These are phyloP conservation scores for Verasper variegatus DNA, from an alignment of 2,113 vertebrate species.

Conservation along the genomic window DNA sequence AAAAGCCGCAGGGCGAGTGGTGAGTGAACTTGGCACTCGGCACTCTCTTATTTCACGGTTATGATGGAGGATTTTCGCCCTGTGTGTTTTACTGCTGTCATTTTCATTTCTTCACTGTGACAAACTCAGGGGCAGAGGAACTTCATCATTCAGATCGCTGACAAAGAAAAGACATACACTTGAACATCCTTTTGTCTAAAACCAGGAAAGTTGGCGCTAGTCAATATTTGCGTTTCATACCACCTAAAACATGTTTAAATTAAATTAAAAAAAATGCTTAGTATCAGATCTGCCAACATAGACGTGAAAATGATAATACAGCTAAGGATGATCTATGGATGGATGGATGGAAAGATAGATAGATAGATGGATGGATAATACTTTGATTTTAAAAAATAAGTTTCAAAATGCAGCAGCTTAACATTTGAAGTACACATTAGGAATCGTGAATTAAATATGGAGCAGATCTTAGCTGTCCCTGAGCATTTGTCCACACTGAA, in stretches of 20 bases:
- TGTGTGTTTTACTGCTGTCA: constrained; percentile 25
- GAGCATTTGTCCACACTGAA: constrained; percentile 22
- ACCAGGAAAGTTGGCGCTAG: background rate
- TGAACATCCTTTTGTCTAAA: background rate
- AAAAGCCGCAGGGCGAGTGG: constrained; percentile 41
- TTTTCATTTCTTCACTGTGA: constrained; percentile 37
- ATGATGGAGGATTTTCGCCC: constrained; percentile 26
- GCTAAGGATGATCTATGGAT: too few species aligned
- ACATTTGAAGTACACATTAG: constrained; percentile 1
- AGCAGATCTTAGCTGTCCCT: constrained; percentile 22
- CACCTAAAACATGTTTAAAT: background rate
- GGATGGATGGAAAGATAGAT: background rate
- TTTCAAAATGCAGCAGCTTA: background rate
- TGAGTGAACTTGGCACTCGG: constrained; percentile 54
- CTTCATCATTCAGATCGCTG: constrained; percentile 9
- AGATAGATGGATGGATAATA: background rate
- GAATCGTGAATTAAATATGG: constrained; percentile 34
- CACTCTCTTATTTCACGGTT: constrained; percentile 31
- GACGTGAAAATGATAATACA: background rate
- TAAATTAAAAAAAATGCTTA: background rate
- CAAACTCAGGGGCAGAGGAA: constrained; percentile 8
- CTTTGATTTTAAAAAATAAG: background rate
- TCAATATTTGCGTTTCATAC: background rate
- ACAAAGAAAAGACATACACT: constrained; percentile 3
- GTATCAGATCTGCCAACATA: background rate